A percentile compares a stretch with the other conserved stretches of the same genome.
These are phyloP conservation scores for Isurus oxyrinchus DNA, from an alignment of 2,113 vertebrate genomes.

Conservation along the genomic window DNA sequence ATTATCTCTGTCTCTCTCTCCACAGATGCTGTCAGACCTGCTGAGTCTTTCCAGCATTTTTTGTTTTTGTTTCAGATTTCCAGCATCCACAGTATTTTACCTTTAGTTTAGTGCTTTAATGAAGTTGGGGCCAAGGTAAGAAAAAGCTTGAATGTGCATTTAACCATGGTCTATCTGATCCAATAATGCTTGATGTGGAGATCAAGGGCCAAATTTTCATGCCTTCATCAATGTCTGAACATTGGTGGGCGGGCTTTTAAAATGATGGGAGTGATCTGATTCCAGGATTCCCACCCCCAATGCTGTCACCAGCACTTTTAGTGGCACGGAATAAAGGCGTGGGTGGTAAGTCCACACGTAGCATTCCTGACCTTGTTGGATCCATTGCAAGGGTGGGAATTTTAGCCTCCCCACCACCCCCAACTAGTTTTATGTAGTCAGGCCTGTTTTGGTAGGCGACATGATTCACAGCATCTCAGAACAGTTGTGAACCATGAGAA, in stretches of 20 bases:
- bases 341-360: too few species aligned
- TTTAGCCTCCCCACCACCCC: background rate
- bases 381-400: background rate
- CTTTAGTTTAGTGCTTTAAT: background rate
- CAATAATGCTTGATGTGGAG: background rate
- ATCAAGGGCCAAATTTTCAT: too few species aligned
- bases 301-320: background rate
- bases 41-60: too few species aligned
- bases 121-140: background rate
- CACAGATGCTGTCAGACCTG: too few species aligned
- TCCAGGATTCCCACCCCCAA: too few species aligned
- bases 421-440: background rate
- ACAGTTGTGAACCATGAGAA: background rate
- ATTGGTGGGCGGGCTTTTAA: too few species aligned
- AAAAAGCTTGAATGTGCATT: background rate
- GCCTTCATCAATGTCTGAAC: too few species aligned
- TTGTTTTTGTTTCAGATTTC: too few species aligned
- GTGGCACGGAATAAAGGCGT: background rate
- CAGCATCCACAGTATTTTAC: too few species aligned
- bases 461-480: background rate
- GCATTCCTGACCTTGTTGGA: too few species aligned
- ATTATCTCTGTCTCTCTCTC: too few species aligned
- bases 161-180: background rate
- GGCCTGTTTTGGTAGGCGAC: background rate
- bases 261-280: too few species aligned